phyloP scores from a whole-genome alignment of 2,888 invertebrate species.

The Noctua fimbriata region DNA sequence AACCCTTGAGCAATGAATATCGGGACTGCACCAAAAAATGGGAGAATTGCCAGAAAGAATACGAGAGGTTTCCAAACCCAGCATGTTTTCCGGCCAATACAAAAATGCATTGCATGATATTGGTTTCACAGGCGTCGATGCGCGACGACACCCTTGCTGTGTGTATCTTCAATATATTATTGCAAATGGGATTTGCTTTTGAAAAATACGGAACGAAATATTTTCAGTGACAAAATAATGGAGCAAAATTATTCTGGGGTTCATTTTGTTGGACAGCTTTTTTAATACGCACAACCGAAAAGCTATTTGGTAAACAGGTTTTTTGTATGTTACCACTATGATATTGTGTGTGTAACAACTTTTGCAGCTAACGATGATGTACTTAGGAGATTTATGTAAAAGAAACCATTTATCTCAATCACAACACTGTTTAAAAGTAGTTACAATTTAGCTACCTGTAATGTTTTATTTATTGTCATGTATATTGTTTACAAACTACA shows the following conservation, averaged over 20 bases:
- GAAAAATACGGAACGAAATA: constrained; percentile 14
- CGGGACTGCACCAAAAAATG: constrained; percentile 44
- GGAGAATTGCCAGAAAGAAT: constrained; percentile 48
- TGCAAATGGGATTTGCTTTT: constrained; percentile 35
- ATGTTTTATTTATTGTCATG: background rate
- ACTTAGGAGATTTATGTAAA: background rate
- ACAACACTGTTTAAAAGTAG: background rate
- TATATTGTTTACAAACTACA: background rate
- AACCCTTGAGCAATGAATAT: constrained; percentile 37
- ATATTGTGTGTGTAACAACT: background rate
- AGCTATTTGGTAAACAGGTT: background rate
- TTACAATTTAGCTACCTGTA: background rate
- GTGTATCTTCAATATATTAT: constrained; percentile 44
- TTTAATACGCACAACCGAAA: background rate
- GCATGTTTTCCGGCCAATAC: constrained; percentile 36
- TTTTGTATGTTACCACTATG: background rate
- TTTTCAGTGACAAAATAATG: background rate
- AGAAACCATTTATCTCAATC: background rate
- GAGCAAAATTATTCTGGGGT: background rate
- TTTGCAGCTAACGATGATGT: background rate
- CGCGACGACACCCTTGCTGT: background rate
- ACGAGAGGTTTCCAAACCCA: constrained; percentile 31
- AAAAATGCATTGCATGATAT: constrained; percentile 57
- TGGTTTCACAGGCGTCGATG: constrained; percentile 34
- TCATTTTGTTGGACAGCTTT: background rate